These are phyloP conservation scores for Falco punctatus DNA, from an alignment of 2,113 vertebrate species.

Conservation along the genomic window DNA sequence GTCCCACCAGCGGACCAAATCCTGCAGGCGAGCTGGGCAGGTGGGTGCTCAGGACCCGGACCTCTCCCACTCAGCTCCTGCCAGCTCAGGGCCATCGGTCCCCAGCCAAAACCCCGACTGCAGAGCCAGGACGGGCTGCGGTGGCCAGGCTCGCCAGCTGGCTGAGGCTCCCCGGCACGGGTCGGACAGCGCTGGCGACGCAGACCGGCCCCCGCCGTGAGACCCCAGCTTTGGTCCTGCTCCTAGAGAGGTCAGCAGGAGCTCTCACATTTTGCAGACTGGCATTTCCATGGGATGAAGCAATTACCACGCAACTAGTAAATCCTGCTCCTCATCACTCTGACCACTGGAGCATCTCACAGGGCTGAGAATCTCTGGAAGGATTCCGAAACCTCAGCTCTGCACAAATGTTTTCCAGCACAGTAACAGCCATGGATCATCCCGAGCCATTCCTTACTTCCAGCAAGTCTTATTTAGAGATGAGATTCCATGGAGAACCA, in stretches of 20 bases:
- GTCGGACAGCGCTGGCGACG: neutral
- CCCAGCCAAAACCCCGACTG: neutral
- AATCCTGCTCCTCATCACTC: neutral
- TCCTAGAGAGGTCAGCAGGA: neutral
- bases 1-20: neutral
- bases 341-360: neutral
- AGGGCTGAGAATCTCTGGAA: rapidly evolving
- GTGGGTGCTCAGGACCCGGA: neutral
- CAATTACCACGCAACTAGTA: rapidly evolving
- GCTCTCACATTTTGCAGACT: neutral
- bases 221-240: neutral
- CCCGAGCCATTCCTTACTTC: neutral
- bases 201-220: rapidly evolving
- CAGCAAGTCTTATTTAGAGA: neutral
- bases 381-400: neutral
- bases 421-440: neutral
- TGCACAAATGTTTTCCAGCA: neutral
- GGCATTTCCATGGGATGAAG: neutral
- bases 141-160: neutral
- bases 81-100: neutral
- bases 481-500: neutral
- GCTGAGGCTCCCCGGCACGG: neutral
- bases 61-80: neutral
- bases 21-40: neutral
- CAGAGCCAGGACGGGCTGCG: neutral